phyloP scores from a whole-genome alignment of 1,140 invertebrate genomes.

The Cyclina sinensis region DNA sequence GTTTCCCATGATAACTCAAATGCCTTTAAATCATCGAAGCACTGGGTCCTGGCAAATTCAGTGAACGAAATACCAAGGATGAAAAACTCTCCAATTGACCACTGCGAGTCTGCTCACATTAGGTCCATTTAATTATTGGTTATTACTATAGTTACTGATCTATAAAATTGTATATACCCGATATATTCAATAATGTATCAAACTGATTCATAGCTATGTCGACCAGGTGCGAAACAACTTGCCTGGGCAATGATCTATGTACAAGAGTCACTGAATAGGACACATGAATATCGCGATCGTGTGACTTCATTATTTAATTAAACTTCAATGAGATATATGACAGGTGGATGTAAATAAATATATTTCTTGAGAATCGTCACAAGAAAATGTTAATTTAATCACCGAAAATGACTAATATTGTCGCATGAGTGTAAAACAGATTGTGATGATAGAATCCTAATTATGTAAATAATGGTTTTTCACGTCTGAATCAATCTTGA shows the following conservation, averaged over 20 bases:
- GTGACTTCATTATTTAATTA: slow-evolving; percentile 8
- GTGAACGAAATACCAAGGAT: not conserved
- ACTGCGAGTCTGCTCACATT: not conserved
- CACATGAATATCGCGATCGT: not conserved
- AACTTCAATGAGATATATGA: slow-evolving; percentile 22
- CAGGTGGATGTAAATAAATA: slow-evolving; percentile 12
- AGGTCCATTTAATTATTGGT: slow-evolving; percentile 29
- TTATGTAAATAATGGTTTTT: slow-evolving; percentile 15
- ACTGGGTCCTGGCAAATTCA: not conserved
- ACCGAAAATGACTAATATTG: slow-evolving; percentile 13
- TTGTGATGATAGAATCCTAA: slow-evolving; percentile 13
- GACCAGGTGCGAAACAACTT: slow-evolving; percentile 34
- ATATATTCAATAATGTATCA: slow-evolving; percentile 34
- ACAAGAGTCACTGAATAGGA: not conserved
- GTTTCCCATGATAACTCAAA: too few species aligned
- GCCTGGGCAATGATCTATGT: slow-evolving; percentile 1
- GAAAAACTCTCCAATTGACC: not conserved
- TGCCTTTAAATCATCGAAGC: not conserved
- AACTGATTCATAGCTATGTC: slow-evolving; percentile 2
- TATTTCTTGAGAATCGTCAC: slow-evolving; percentile 27
- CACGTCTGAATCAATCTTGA: not conserved
- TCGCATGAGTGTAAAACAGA: slow-evolving; percentile 30
- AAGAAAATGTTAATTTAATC: slow-evolving; percentile 38
- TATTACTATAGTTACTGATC: not conserved
- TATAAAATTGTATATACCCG: slow-evolving; percentile 5